Evolutionary conservation across 2,888 invertebrate species (phyloP).

Genomic region (Scaptomyza cyrtandrae): DNA sequence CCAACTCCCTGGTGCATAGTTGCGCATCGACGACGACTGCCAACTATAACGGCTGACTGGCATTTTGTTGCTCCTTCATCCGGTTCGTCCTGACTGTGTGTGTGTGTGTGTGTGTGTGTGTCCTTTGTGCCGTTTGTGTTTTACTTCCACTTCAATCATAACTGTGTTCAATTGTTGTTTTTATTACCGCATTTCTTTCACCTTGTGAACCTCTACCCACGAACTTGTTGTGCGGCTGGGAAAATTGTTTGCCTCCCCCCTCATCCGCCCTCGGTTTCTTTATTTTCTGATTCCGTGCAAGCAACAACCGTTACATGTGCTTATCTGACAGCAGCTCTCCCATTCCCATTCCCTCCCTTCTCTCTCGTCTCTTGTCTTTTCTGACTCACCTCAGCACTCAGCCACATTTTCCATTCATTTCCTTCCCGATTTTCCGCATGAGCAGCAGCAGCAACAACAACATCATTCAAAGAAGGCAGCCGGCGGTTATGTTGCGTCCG

Average conservation of each 20-base stretch:
- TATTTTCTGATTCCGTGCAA: conserved; percentile 47
- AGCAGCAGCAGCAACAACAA: conserved; percentile 22
- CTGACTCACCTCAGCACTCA: conserved; percentile 29
- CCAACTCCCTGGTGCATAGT: conserved; percentile 62
- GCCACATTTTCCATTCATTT: conserved; percentile 51
- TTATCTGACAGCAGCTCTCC: conserved; percentile 55
- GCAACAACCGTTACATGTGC: conserved; percentile 68
- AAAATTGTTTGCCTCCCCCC: conserved; percentile 51
- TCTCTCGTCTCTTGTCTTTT: neutral
- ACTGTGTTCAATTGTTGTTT: conserved; percentile 81
- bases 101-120: conserved; percentile 27
- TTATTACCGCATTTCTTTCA: conserved; percentile 78
- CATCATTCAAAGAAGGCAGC: neutral
- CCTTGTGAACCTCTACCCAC: conserved; percentile 42
- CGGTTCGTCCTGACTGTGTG: conserved; percentile 14
- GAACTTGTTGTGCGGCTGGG: conserved; percentile 50
- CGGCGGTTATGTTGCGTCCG: conserved; percentile 25
- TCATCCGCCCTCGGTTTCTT: neutral
- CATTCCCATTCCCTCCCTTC: neutral
- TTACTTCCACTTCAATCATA: conserved; percentile 78
- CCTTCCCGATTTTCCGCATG: conserved; percentile 70
- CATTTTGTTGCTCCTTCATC: conserved; percentile 47
- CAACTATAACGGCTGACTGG: conserved; percentile 39
- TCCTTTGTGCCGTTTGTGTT: conserved; percentile 51
- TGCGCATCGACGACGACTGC: conserved; percentile 58